Base-by-base conservation (phyloP, 2,888 invertebrate species). In the Nesidiocoris tenuis region DNA sequence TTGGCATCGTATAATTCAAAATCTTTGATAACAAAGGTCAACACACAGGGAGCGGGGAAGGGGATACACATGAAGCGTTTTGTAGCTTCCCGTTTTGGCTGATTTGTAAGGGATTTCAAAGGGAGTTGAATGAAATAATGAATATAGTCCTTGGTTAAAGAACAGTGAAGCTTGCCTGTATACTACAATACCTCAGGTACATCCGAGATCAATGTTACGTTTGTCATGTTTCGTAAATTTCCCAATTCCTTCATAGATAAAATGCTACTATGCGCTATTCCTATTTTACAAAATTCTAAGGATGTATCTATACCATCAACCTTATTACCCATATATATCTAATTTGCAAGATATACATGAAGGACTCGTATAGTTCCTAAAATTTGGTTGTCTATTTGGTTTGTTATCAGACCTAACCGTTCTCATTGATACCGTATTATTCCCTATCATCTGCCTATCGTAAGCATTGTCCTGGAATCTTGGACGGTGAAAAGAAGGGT, bases 41-140 rank as follows among this genome's bases (percentile, higher is more conserved):
- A n/a, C n/a, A n/a, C n/a, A n/a, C n/a, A n/a, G n/a, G n/a, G n/a
- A n/a, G n/a, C n/a, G n/a, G n/a, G n/a, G n/a, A n/a, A n/a, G n/a
- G n/a, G 59, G 55, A 16, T 56, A 57, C 2, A 61, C 18, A 18
- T 22, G 21, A 25, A 72, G 12, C 1, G 74, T 74, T 54, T 63
- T 64, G 5, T 54, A 3, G 3, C n/a, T 1, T 19, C 39, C 12
- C 9, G 1, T 25, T 25, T 19, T n/a, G 1, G 16, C 9, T 2
- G n/a, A 61, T 24, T 59, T 59, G n/a, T 74, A 64, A 1, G 74
- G 54, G 1, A 74, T 25, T 74, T 18, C 9, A 74, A 3, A 19
- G 74, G 74, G 18, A 74, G 3, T 64, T 24, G 64, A 16, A 74
- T 64, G 21, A 74, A 74, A 63, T 74, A 74, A 54, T 63, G 39